These are phyloP conservation scores for Drosophila robusta DNA, from an alignment of 2,888 invertebrate species.

Conservation along the genomic window DNA sequence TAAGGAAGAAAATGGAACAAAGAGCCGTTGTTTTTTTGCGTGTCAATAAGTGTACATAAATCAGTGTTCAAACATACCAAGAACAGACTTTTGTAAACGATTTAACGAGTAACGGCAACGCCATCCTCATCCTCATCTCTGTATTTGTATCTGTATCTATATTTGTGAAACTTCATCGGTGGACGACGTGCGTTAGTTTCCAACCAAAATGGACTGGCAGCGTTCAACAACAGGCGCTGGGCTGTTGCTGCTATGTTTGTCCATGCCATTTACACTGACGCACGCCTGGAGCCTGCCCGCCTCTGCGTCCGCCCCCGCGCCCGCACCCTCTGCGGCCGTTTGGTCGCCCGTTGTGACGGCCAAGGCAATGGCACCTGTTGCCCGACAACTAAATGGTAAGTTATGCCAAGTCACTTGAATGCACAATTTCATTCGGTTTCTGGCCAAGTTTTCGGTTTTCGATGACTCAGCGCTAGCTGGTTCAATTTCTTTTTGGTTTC, in stretches of 20 bases:
- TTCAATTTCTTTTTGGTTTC: constrained; percentile 46
- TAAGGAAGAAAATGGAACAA: constrained; percentile 70
- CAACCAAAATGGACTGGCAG: constrained; percentile 62
- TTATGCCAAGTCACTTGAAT: constrained; percentile 29
- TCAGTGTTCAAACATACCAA: constrained; percentile 26
- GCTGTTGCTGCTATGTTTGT: constrained; percentile 44
- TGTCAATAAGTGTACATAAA: constrained; percentile 66
- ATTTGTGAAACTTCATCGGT: constrained; percentile 7
- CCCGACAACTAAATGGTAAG: constrained; percentile 70
- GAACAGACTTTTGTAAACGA: constrained; percentile 19
- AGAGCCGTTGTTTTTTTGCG: constrained; percentile 68
- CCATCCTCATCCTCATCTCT: constrained; percentile 4
- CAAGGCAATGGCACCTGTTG: constrained; percentile 27
- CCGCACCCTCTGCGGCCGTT: constrained; percentile 25
- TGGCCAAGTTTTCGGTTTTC: constrained; percentile 9
- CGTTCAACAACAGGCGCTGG: constrained; percentile 41
- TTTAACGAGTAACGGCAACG: constrained; percentile 40
- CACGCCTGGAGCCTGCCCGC: constrained; percentile 66
- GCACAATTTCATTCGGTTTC: constrained; percentile 12
- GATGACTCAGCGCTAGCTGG: constrained; percentile 30
- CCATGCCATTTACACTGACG: constrained; percentile 47
- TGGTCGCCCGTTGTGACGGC: constrained; percentile 33
- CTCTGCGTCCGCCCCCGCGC: constrained; percentile 24
- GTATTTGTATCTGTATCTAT: constrained; percentile 7
- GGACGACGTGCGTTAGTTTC: constrained; percentile 15